Base-by-base conservation (phyloP, 2,113 vertebrate species). In the Tyrannus savana region DNA sequence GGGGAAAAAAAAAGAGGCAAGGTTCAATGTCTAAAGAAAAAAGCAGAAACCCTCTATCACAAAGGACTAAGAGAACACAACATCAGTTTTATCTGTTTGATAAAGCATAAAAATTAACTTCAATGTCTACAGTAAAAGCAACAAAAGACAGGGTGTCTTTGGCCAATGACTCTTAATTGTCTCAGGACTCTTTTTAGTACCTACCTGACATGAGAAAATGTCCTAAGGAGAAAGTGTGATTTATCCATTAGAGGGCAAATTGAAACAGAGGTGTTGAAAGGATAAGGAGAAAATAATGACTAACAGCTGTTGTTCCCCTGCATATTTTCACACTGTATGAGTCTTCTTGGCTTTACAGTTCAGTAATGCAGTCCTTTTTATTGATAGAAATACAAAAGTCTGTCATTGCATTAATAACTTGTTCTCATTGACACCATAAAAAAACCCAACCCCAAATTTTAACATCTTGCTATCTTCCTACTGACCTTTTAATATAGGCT, bases 241-340 rank as follows among this genome's bases (percentile, higher is more conserved):
- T 96, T 96, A 62, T 56, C 77, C 76, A 95, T 96, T 92, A 96
- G 71, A 97, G 92, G 93, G 84, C 76, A 87, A 94, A 87, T 92
- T 97, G 94, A 92, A 93, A 78, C n/a, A 59, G 84, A 97, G 33
- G 73, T 93, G 96, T 94, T 92, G 90, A 97, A 97, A 77, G 86
- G 92, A 93, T 93, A 79, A 83, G 87, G 95, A 93, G 77, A 92
- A 87, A 93, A 97, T 91, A 90, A 94, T 94, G 92, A 92, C 90
- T 96, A 97, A 85, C 85, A 96, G 96, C 91, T 96, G 95, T 93
- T 93, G 22, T 49, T 82, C n/a, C 67, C 60, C 78, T 73, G 47
- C 72, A 81, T 79, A 73, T 95, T 94, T 91, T 95, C 87, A 58
- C 58, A 87, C 60, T 76, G 7, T 66, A 60, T n/a, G 47, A 58